Percentiles rank a stretch among this genome's conserved stretches.
Conservation (phyloP, 2,888 invertebrate species). For the Ypsolopha sequella region DNA sequence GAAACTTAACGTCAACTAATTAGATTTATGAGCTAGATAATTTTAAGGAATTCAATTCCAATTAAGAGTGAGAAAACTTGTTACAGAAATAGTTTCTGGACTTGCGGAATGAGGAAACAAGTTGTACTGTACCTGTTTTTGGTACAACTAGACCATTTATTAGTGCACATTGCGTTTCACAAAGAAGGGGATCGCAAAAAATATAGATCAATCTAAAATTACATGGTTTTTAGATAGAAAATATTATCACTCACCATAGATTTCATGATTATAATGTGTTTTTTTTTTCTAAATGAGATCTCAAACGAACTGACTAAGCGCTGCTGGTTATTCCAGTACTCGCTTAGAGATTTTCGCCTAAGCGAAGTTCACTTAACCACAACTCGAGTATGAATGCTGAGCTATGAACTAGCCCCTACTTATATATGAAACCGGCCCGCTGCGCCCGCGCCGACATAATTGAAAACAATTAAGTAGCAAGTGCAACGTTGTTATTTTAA, state of each 20-base stretch:
- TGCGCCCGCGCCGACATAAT: conserved; percentile 38
- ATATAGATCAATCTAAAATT: too few species aligned
- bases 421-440: conserved; percentile 64
- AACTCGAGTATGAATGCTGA: conserved; percentile 54
- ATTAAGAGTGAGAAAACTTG: too few species aligned
- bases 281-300: conserved; percentile 46
- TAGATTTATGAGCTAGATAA: too few species aligned
- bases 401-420: conserved; percentile 39
- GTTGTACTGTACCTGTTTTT: too few species aligned
- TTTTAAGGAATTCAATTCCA: too few species aligned
- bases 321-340: conserved; percentile 61
- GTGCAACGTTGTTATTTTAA: conserved; percentile 59
- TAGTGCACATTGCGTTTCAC: too few species aligned
- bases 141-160: too few species aligned
- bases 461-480: conserved; percentile 65
- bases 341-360: conserved; percentile 68
- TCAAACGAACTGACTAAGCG: conserved; percentile 68
- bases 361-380: conserved; percentile 48
- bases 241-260: conserved; percentile 50
- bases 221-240: too few species aligned
- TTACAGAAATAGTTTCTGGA: too few species aligned
- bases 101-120: too few species aligned
- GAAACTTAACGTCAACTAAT: too few species aligned
- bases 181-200: too few species aligned
- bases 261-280: conserved; percentile 62